Conservation (phyloP, 2,888 invertebrate genomes). For the Empis livida region DNA sequence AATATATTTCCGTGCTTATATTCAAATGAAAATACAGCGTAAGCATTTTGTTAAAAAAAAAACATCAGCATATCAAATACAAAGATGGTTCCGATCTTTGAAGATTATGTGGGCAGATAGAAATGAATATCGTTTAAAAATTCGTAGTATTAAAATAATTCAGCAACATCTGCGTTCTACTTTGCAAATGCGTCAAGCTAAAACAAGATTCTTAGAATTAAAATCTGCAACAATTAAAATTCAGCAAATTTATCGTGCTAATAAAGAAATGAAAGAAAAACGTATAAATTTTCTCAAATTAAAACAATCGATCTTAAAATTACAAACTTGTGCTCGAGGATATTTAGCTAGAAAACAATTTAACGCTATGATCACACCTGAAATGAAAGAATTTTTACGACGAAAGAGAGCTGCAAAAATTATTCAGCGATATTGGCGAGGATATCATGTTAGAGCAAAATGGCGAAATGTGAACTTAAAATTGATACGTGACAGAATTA, state of each 20-base stretch:
- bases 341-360: conserved; percentile 39
- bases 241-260: conserved; percentile 35
- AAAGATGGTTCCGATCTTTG: conserved; percentile 21
- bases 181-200: conserved; percentile 19
- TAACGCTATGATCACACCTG: conserved; percentile 37
- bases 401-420: conserved; percentile 43
- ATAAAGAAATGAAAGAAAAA: conserved; percentile 30
- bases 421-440: conserved; percentile 51
- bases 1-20: conserved; percentile 24
- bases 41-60: conserved; percentile 14
- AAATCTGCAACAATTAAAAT: conserved; percentile 19
- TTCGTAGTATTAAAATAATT: conserved; percentile 13
- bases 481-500: conserved; percentile 23
- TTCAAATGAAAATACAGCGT: conserved; percentile 18
- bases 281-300: conserved; percentile 23
- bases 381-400: conserved; percentile 34
- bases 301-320: conserved; percentile 13
- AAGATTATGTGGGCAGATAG: conserved; percentile 10
- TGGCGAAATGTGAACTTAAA: conserved; percentile 20
- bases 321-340: conserved; percentile 40
- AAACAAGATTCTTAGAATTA: conserved; percentile 16
- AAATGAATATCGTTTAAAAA: conserved; percentile 13
- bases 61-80: conserved; percentile 17
- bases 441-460: conserved; percentile 32
- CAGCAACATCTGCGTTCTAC: conserved; percentile 28